Percentiles rank a stretch among this genome's conserved stretches.
Evolutionary conservation across 2,888 invertebrate genomes (phyloP).

Genomic region (Hermaeophaga mercurialis): DNA sequence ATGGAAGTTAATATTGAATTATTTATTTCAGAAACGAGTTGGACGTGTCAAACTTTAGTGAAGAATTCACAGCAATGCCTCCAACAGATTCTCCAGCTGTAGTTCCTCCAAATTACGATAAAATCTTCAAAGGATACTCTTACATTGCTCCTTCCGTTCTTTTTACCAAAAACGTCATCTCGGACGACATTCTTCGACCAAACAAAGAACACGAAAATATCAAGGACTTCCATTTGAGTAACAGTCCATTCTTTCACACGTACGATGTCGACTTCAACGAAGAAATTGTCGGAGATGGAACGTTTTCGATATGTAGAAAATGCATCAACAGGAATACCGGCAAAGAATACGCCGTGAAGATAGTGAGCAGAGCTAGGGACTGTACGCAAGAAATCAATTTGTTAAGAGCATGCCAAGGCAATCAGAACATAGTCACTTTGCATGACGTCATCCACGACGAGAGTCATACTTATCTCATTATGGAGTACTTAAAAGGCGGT

Average conservation of each 20-base stretch:
- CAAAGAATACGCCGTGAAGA: slow-evolving; percentile 87
- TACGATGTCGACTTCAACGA: slow-evolving; percentile 77
- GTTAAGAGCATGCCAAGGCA: slow-evolving; percentile 83
- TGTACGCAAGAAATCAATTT: slow-evolving; percentile 77
- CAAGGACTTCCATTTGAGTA: slow-evolving; percentile 51
- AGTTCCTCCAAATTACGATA: slow-evolving; percentile 82
- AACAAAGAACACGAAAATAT: slow-evolving; percentile 57
- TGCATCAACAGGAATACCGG: slow-evolving; percentile 71
- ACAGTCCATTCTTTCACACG: slow-evolving; percentile 84
- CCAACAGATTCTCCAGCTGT: slow-evolving; percentile 92
- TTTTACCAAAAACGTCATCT: slow-evolving; percentile 78
- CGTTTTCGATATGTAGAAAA: slow-evolving; percentile 84
- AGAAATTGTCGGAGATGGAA: slow-evolving; percentile 82
- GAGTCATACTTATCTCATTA: slow-evolving; percentile 84
- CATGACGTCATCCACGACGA: slow-evolving; percentile 85
- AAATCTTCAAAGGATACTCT: slow-evolving; percentile 91
- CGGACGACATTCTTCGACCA: slow-evolving; percentile 72
- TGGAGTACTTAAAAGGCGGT: slow-evolving; percentile 84
- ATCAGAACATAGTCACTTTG: slow-evolving; percentile 84
- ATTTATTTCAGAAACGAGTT: slow-evolving; percentile 68
- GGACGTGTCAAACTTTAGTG: slow-evolving; percentile 95
- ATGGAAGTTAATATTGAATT: neutral
- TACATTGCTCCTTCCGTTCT: slow-evolving; percentile 92
- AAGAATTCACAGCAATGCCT: slow-evolving; percentile 92
- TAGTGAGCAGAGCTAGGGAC: slow-evolving; percentile 70